Conservation (phyloP, 1,140 invertebrate genomes). For the Ylistrum balloti region DNA sequence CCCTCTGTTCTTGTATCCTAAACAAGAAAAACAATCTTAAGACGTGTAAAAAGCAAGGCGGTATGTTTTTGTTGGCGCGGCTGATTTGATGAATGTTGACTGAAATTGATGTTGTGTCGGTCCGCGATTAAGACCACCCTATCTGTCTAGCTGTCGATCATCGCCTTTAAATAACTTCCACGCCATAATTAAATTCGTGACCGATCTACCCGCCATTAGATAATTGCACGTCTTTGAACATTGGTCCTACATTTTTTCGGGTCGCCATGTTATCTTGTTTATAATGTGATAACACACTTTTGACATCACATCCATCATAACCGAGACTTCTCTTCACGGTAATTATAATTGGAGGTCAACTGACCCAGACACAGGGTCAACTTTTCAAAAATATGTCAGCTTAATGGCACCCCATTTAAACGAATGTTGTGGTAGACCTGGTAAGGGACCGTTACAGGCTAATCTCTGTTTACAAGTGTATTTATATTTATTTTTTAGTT, state of each 20-base stretch:
- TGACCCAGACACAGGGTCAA: not conserved
- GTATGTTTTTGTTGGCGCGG: not conserved
- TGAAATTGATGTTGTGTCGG: constrained; percentile 16
- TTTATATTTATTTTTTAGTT: no score
- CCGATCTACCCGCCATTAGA: constrained; percentile 2
- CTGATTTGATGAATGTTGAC: constrained; percentile 22
- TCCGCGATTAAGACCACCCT: not conserved
- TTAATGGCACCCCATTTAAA: not conserved
- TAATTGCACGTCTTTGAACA: constrained; percentile 27
- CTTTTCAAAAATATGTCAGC: not conserved
- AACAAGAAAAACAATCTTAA: not conserved
- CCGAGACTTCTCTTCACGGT: not conserved
- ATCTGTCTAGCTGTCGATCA: not conserved
- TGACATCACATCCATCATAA: constrained; percentile 11
- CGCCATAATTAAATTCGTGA: constrained; percentile 18
- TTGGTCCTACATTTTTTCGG: not conserved
- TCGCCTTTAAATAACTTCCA: not conserved
- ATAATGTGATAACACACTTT: not conserved
- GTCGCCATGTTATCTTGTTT: not conserved
- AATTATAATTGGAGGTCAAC: not conserved
- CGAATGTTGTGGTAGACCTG: no score
- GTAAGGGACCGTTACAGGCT: no score
- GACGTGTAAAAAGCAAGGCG: not conserved
- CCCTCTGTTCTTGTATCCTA: not conserved
- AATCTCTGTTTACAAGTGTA: no score